phyloP scores from a whole-genome alignment of 2,888 invertebrate genomes.

The Stenolophus ochropezus region DNA sequence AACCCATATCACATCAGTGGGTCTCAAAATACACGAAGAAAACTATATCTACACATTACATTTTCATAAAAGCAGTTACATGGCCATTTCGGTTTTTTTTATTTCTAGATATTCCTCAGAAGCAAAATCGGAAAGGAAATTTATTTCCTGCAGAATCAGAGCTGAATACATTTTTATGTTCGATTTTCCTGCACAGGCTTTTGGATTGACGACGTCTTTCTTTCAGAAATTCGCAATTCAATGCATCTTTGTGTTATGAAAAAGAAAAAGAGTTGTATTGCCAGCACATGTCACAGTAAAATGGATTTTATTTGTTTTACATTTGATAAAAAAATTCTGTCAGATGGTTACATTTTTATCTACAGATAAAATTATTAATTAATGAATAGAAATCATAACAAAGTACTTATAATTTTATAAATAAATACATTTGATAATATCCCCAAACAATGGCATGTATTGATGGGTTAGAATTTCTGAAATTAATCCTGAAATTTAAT shows the following conservation, averaged over 20 bases:
- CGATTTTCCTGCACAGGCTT: neutral
- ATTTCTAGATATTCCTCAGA: neutral
- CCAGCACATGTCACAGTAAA: too few species aligned
- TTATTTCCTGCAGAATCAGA: neutral
- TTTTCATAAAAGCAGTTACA: conserved; percentile 19
- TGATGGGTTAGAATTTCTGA: too few species aligned
- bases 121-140: conserved; percentile 15
- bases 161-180: conserved; percentile 7
- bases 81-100: neutral
- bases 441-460: too few species aligned
- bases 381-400: neutral
- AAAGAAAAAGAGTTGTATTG: neutral
- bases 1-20: conserved; percentile 10
- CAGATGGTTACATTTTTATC: neutral
- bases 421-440: too few species aligned
- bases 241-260: neutral
- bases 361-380: conserved; percentile 9
- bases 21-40: conserved; percentile 15
- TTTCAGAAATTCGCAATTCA: neutral
- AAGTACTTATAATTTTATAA: neutral
- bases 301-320: too few species aligned
- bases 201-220: neutral
- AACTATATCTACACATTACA: conserved; percentile 13
- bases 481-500: too few species aligned
- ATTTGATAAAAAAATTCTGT: neutral